Conservation (phyloP, 2,797 vertebrate species). For the Typhlichthys eigenmanni region DNA sequence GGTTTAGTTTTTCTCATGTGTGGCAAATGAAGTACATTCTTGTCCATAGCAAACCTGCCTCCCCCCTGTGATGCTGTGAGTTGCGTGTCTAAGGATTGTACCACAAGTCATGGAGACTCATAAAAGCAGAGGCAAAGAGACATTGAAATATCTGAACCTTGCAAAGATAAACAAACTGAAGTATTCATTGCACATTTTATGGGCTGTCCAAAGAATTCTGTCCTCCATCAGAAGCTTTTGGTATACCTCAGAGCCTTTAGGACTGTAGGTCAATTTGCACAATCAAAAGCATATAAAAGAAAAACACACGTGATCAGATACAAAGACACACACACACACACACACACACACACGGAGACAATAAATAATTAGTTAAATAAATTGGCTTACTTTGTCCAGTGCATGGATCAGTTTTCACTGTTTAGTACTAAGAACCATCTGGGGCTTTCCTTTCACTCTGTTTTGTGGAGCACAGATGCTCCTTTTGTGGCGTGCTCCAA, state of each 20-base stretch:
- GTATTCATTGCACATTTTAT: slow-evolving; percentile 82
- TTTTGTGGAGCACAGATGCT: slow-evolving; percentile 91
- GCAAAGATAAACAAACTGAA: slow-evolving; percentile 83
- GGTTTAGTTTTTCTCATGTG: slow-evolving; percentile 40
- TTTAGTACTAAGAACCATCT: slow-evolving; percentile 89
- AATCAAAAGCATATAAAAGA: slow-evolving; percentile 61
- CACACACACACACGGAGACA: slow-evolving; percentile 49
- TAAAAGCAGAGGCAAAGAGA: slow-evolving; percentile 79
- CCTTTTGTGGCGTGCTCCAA: slow-evolving; percentile 90
- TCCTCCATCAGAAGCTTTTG: slow-evolving; percentile 69
- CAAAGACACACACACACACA: slow-evolving; percentile 22
- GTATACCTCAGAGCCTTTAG: slow-evolving; percentile 51
- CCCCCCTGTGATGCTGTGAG: slow-evolving; percentile 33
- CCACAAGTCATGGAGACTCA: slow-evolving; percentile 73
- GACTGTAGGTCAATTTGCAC: slow-evolving; percentile 70
- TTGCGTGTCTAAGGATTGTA: slow-evolving; percentile 75
- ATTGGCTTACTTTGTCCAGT: slow-evolving; percentile 68
- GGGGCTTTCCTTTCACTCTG: slow-evolving; percentile 84
- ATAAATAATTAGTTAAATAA: slow-evolving; percentile 77
- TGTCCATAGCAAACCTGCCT: slow-evolving; percentile 52
- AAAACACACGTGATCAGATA: slow-evolving; percentile 30
- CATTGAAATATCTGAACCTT: slow-evolving; percentile 80
- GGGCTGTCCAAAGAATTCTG: slow-evolving; percentile 77
- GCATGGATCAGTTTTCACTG: slow-evolving; percentile 78
- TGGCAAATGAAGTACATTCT: slow-evolving; percentile 52